Evolutionary conservation across 2,888 invertebrate genomes (phyloP).

Genomic region (Dioctria rufipes): DNA sequence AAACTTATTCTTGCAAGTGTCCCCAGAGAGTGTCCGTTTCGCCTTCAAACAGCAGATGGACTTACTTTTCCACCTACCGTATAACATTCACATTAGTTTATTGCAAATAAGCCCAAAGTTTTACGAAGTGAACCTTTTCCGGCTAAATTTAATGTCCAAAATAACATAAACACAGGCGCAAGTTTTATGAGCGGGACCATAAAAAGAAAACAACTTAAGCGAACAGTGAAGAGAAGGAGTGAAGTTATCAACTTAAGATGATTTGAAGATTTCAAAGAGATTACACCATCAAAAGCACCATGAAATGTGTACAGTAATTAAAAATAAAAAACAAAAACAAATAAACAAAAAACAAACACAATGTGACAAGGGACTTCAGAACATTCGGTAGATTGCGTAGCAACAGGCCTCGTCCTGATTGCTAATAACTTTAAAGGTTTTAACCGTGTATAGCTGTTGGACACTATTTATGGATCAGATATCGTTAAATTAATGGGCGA

Average conservation of each 20-base stretch:
- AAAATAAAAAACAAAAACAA: background rate
- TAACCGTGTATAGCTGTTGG: slow-evolving; percentile 3
- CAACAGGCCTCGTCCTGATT: background rate
- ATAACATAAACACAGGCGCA: slow-evolving; percentile 42
- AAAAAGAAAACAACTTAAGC: slow-evolving; percentile 43
- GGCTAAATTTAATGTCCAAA: slow-evolving; percentile 44
- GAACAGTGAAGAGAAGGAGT: slow-evolving; percentile 22
- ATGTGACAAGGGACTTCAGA: background rate
- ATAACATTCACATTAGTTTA: slow-evolving; percentile 49
- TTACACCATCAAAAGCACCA: background rate
- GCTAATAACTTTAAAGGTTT: slow-evolving; percentile 26
- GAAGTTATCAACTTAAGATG: slow-evolving; percentile 36
- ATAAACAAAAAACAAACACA: too few species aligned
- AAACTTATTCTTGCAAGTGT: slow-evolving; percentile 32
- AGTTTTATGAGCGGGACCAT: slow-evolving; percentile 38
- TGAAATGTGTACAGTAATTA: background rate
- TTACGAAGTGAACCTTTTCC: slow-evolving; percentile 47
- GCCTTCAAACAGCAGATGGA: slow-evolving; percentile 17
- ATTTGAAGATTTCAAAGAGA: slow-evolving; percentile 11
- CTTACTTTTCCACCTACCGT: slow-evolving; percentile 42
- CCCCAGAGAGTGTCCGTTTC: slow-evolving; percentile 42
- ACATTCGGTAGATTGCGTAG: background rate
- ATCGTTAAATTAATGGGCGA: slow-evolving; percentile 43
- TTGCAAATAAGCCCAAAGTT: slow-evolving; percentile 50
- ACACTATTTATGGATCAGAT: slow-evolving; percentile 48